phyloP scores from a whole-genome alignment of 2,113 vertebrate species.

The Octodon degus region DNA sequence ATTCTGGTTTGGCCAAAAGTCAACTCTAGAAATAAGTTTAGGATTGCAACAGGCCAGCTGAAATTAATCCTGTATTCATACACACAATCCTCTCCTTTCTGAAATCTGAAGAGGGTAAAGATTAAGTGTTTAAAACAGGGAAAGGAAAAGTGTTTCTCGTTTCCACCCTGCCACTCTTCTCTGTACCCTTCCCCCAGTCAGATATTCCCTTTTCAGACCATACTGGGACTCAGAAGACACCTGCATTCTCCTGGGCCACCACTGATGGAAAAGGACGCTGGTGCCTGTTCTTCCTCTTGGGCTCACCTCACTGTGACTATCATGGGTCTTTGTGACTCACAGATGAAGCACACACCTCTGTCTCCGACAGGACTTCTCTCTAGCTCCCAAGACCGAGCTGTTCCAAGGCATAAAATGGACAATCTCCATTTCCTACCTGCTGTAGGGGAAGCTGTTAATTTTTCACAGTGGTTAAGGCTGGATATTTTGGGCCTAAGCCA shows the following conservation, averaged over 20 bases:
- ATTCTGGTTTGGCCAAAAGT: background rate
- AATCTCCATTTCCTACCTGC: background rate
- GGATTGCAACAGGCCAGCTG: background rate
- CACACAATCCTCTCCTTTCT: background rate
- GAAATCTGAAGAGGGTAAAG: background rate
- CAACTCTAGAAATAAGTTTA: background rate
- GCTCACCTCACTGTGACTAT: background rate
- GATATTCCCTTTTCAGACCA: background rate
- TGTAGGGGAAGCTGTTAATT: background rate
- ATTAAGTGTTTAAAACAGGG: background rate
- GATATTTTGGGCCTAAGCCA: background rate
- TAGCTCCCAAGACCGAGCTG: background rate
- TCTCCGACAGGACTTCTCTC: background rate
- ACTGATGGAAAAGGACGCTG: background rate
- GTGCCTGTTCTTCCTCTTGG: background rate
- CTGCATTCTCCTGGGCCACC: background rate
- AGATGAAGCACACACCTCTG: background rate
- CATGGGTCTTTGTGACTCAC: background rate
- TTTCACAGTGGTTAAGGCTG: background rate
- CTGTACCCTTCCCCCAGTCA: background rate
- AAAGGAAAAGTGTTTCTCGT: background rate
- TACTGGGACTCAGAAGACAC: background rate
- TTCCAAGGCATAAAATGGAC: background rate
- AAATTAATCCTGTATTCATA: background rate
- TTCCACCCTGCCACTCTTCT: background rate